Conservation (phyloP, 1,140 invertebrate species). For the Eurosta solidaginis region DNA sequence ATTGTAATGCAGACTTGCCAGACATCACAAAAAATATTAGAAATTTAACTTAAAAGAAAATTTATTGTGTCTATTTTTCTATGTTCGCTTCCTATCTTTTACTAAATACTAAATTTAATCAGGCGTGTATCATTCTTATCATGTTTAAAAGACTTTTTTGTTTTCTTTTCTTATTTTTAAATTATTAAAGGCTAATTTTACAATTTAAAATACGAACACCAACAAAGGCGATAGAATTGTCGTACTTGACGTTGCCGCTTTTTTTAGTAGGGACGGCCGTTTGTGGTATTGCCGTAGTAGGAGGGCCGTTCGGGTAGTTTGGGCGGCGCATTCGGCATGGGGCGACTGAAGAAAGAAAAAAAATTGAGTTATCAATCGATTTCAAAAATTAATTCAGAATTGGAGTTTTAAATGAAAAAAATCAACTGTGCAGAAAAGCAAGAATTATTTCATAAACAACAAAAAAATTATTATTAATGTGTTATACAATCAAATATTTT, state of each 20-base stretch:
- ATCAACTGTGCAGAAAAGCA: background rate
- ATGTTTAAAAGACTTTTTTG: background rate
- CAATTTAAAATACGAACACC: constrained; percentile 16
- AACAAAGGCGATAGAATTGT: constrained; percentile 15
- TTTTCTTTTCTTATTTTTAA: background rate
- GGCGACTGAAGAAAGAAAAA: constrained; percentile 43
- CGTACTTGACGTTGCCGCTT: background rate
- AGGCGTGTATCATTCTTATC: background rate
- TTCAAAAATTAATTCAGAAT: constrained; percentile 26
- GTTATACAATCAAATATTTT: background rate
- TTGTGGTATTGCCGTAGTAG: constrained; percentile 51
- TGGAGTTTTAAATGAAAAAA: background rate
- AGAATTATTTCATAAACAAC: background rate
- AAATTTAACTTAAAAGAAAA: background rate
- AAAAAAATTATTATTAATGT: background rate
- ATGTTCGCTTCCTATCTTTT: background rate
- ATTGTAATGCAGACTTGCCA: no score
- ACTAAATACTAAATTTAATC: background rate
- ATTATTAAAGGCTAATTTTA: constrained; percentile 1
- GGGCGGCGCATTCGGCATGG: constrained; percentile 49
- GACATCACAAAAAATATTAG: background rate
- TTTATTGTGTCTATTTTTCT: background rate
- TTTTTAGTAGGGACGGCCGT: constrained; percentile 45
- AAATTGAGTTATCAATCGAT: constrained; percentile 31
- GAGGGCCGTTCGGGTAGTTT: constrained; percentile 52